Base-by-base conservation (phyloP, 2,797 vertebrate genomes). In the Hafferia zeledoni region DNA sequence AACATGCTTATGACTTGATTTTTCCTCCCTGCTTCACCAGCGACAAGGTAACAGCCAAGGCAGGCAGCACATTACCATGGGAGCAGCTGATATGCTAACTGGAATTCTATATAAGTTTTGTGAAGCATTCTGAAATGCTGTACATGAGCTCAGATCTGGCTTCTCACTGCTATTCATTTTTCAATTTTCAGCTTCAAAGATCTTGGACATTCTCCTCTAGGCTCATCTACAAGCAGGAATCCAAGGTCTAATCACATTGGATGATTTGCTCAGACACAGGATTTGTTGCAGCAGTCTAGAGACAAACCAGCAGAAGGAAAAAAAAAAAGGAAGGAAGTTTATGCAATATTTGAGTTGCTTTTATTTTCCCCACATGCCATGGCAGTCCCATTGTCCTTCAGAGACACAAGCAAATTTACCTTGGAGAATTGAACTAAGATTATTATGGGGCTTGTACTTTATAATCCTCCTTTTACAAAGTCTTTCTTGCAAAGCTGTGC, bases 181-280 rank as follows among this genome's bases (percentile, higher is more conserved):
- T 96, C 90, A 97, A 95, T 96, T 97, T 96, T 96, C 96, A 97
- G 93, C 93, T 97, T 87, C 95, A 97, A 79, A 97, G 83, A 94
- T 92, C 79, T 92, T 94, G 92, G 88, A 85, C 94, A 84, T 95
- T 97, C 92, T 96, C 77, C 91, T 96, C 83, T 17, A 96, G 94
- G 90, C 95, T 96, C 95, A 94, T 95, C 92, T 93, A 84, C 83
- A 96, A 97, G 90, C 74, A 96, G 61, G 80, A 96, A 94, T 89
- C 90, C 85, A 92, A 96, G 79, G 89, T 83, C 96, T 94, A 89
- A 95, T 96, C 93, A 95, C 83, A 72, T 56, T 65, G 75, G 53
- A 47, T 81, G 93, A 69, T 90, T 92, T 78, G 80, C 95, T 97
- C 91, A 96, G 84, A 69, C 77, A 50, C 28, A 46, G 79, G 84